A percentile compares a stretch with the other conserved stretches of the same genome.
Conservation (phyloP, 2,797 vertebrate genomes). For the Morus bassanus region DNA sequence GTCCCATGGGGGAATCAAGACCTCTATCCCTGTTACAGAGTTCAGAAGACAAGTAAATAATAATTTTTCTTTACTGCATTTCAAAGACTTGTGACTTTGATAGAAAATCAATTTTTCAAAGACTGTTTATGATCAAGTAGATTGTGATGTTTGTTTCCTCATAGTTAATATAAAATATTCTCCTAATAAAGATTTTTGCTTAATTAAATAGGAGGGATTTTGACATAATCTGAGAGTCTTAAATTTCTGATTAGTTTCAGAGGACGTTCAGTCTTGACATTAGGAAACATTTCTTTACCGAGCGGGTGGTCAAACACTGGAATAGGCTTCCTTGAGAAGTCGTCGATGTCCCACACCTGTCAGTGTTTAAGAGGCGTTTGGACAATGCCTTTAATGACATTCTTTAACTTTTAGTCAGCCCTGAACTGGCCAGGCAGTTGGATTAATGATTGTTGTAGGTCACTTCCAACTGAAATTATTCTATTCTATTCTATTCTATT, state of each 20-base stretch:
- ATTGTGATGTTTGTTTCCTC: background rate
- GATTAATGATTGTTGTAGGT: background rate
- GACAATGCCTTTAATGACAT: background rate
- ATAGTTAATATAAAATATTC: background rate
- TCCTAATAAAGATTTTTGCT: background rate
- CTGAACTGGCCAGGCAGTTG: background rate
- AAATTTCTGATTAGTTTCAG: background rate
- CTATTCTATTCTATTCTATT: too few species aligned
- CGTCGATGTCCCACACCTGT: background rate
- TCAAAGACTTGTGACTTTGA: background rate
- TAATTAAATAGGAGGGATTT: background rate
- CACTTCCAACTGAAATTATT: background rate
- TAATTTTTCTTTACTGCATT: background rate
- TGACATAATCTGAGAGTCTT: background rate
- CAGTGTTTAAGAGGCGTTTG: background rate
- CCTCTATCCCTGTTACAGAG: background rate
- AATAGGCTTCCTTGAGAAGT: background rate
- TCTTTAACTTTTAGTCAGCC: background rate
- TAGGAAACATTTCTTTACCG: background rate
- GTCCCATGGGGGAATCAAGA: background rate
- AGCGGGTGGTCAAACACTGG: background rate
- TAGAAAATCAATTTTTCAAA: background rate
- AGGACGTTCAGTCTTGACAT: background rate
- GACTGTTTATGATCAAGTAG: background rate
- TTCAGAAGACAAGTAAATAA: background rate